Base-by-base conservation (phyloP, 2,888 invertebrate genomes). In the Pardosa pseudoannulata region DNA sequence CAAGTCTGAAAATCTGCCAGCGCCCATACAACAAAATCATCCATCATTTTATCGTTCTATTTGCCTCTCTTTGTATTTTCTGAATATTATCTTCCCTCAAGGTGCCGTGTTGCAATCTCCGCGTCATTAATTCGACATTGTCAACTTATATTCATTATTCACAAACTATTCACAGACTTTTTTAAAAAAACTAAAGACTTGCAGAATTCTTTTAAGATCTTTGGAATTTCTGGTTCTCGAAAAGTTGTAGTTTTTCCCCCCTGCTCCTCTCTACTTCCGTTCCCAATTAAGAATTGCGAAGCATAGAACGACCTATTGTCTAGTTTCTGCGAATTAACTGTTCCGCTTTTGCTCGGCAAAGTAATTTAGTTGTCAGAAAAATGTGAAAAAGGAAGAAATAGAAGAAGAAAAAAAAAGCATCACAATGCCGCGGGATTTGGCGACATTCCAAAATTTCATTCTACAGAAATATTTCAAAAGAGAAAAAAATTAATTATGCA, bases 271-370 rank as follows among this genome's bases (percentile, higher is more conserved):
- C 13, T 13, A 23, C 31, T 79, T 79, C 79, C 79, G 79, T 64
- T 73, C 64, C 62, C 64, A 79, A 79, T 79, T 79, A 79, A 72
- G 79, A 79, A 39, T 46, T n/a, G 32, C 39, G 29, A 29, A 46
- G 56, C 41, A 46, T 65, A 64, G 36, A 72, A 64, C 62, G 16
- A 9, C 36, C 79, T 31, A 79, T 79, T 79, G 79, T 79, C 64
- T 64, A 28, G 39, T 46, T 41, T 79, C 41, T 23, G 16, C 6
- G 62, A 79, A 79, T 64, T 71, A 56, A 79, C 46, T 28, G 65
- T 79, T 72, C 71, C 32, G n/a, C 64, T 64, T 56, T 75, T 62
- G 32, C 41, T 19, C 29, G 28, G n/a, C 11, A 36, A 9, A 41
- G 67, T 31, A 67, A 76, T 68, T 68, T 46, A 28, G 46, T 19